Evolutionary conservation across 2,888 invertebrate genomes (phyloP).

Genomic region (Rutpela maculata): DNA sequence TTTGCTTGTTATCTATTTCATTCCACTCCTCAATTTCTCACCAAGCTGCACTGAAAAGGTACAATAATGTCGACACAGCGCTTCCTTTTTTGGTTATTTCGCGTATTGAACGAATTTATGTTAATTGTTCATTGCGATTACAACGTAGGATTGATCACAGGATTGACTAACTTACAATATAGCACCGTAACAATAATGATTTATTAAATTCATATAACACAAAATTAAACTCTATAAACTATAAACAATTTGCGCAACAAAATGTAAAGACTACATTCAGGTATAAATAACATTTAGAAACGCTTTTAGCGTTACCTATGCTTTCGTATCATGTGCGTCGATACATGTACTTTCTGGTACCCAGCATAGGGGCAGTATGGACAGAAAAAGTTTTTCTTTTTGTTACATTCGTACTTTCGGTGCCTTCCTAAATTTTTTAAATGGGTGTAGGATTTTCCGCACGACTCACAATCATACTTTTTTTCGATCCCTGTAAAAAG

Average conservation of each 20-base stretch:
- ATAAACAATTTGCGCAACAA: background rate
- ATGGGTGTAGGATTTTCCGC: constrained; percentile 85
- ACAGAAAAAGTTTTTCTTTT: constrained; percentile 79
- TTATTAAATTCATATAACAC: background rate
- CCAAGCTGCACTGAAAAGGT: no score
- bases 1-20: no score
- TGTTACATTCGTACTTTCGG: constrained; percentile 83
- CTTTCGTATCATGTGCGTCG: constrained; percentile 52
- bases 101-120: background rate
- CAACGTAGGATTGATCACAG: no score
- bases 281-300: background rate
- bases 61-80: no score
- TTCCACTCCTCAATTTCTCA: no score
- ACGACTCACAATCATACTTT: constrained; percentile 76
- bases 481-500: constrained; percentile 26
- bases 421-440: constrained; percentile 83
- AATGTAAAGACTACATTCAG: background rate
- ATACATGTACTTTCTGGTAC: constrained; percentile 68
- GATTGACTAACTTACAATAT: background rate
- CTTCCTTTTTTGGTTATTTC: background rate
- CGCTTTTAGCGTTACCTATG: constrained; percentile 43
- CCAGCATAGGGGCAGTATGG: constrained; percentile 79
- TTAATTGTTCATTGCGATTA: no score
- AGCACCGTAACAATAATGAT: background rate
- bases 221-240: background rate